phyloP scores from a whole-genome alignment of 2,797 vertebrate species.

The Pipistrellus pygmaeus region DNA sequence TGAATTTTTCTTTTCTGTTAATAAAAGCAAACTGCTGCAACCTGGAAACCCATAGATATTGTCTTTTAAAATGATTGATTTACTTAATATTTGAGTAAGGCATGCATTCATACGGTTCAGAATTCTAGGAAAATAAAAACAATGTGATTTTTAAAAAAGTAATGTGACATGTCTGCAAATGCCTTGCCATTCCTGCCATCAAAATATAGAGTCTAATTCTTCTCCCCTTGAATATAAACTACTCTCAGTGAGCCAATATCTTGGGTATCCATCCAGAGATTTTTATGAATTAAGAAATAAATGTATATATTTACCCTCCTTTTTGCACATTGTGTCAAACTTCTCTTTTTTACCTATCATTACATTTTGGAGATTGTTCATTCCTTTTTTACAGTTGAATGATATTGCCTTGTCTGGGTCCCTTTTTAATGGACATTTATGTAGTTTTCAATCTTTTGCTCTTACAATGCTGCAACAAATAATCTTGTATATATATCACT shows the following conservation, averaged over 20 bases:
- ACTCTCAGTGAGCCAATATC: background rate
- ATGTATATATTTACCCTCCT: background rate
- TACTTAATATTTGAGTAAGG: slow-evolving; percentile 32
- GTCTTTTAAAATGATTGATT: background rate
- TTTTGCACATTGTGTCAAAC: background rate
- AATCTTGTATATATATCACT: background rate
- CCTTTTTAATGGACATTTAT: background rate
- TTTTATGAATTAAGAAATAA: slow-evolving; percentile 38
- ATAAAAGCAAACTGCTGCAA: slow-evolving; percentile 2
- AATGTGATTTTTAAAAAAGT: background rate
- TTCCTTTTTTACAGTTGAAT: slow-evolving; percentile 46
- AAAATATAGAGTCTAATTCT: background rate
- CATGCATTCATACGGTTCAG: background rate
- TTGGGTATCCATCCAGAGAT: background rate
- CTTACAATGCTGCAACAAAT: background rate
- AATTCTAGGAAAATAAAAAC: slow-evolving; percentile 8
- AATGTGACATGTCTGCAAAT: background rate
- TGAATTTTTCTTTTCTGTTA: slow-evolving; percentile 27
- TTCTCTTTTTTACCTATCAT: background rate
- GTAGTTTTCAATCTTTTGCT: slow-evolving; percentile 3
- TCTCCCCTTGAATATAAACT: background rate
- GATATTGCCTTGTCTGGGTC: background rate
- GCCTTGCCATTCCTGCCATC: background rate
- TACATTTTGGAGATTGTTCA: background rate
- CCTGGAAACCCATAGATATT: background rate